Evolutionary conservation across 2,888 invertebrate species (phyloP).

Genomic region (Herminia tarsipennalis): DNA sequence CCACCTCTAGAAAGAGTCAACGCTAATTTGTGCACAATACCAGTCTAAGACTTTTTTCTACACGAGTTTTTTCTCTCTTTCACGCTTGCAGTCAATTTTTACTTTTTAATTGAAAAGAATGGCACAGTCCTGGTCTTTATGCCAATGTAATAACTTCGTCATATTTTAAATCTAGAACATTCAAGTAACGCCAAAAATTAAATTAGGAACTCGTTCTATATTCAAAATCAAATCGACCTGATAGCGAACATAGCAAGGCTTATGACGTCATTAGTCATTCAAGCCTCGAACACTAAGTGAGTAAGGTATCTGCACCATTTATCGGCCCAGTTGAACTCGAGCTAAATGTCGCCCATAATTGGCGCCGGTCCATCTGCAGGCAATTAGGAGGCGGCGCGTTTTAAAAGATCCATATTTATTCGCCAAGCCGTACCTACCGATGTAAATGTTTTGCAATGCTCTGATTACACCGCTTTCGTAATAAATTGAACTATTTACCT

Average conservation of each 20-base stretch:
- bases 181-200: too few species aligned
- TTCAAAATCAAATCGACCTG: slow-evolving; percentile 19
- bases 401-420: slow-evolving; percentile 82
- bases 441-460: slow-evolving; percentile 56
- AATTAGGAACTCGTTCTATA: slow-evolving; percentile 1
- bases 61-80: too few species aligned
- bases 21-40: too few species aligned
- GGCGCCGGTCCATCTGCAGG: slow-evolving; percentile 81
- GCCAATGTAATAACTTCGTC: too few species aligned
- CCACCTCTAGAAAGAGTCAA: too few species aligned
- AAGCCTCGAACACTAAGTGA: slow-evolving; percentile 46
- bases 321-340: slow-evolving; percentile 62
- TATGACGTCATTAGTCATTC: slow-evolving; percentile 58
- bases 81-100: too few species aligned
- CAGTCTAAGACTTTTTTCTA: too few species aligned
- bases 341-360: slow-evolving; percentile 76
- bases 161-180: too few species aligned
- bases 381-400: slow-evolving; percentile 77
- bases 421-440: slow-evolving; percentile 52
- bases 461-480: slow-evolving; percentile 58
- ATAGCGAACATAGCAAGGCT: slow-evolving; percentile 30
- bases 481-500: slow-evolving; percentile 39
- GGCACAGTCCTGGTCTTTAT: too few species aligned
- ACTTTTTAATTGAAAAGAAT: too few species aligned
- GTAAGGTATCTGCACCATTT: slow-evolving; percentile 66